Conservation (phyloP, 2,888 invertebrate genomes). For the Ophion costatus region DNA sequence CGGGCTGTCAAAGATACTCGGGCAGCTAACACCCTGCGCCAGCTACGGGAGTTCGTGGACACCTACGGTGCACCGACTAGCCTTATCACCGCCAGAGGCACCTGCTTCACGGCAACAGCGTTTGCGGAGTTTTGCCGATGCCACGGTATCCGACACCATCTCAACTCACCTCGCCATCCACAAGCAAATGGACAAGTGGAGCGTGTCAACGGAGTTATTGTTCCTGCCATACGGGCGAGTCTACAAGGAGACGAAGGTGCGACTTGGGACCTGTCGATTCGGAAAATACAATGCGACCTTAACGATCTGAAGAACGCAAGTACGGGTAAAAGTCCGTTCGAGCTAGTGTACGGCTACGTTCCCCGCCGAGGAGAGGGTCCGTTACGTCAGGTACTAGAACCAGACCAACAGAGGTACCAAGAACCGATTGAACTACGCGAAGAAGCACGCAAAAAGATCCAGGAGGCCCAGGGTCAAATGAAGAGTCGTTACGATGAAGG, state of each 20-base stretch:
- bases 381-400: not conserved
- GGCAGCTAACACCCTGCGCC: not conserved
- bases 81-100: not conserved
- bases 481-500: conserved; percentile 38
- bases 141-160: not conserved
- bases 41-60: not conserved
- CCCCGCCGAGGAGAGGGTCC: conserved; percentile 23
- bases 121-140: not conserved
- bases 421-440: conserved; percentile 15
- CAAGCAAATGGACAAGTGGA: conserved; percentile 66
- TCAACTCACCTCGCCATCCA: conserved; percentile 39
- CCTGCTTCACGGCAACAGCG: not conserved
- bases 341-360: conserved; percentile 57
- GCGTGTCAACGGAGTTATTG: conserved; percentile 54
- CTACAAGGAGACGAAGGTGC: conserved; percentile 21
- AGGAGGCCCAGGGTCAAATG: not conserved
- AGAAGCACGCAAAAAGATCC: conserved; percentile 9
- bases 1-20: not conserved
- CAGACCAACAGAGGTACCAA: not conserved
- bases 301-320: conserved; percentile 64
- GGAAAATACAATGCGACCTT: conserved; percentile 59
- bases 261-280: conserved; percentile 12
- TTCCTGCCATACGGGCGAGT: conserved; percentile 51
- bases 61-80: not conserved
- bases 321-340: conserved; percentile 63